Evolutionary conservation across 1,140 invertebrate species (phyloP).

Genomic region (Meloidogyne exigua): DNA sequence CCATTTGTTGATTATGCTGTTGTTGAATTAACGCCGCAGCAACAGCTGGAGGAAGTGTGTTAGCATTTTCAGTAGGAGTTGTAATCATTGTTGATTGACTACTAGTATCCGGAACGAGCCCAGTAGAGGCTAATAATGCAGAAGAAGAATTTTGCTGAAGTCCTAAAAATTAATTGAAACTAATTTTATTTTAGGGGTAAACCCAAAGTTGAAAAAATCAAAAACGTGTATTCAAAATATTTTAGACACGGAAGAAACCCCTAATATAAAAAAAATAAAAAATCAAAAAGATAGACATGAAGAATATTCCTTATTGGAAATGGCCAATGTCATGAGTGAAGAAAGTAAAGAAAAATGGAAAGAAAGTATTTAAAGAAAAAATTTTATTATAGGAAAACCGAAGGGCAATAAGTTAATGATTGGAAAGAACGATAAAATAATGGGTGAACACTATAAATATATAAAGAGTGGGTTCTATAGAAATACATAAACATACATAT

Average conservation of each 20-base stretch:
- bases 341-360: too few species aligned
- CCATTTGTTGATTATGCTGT: slow-evolving; percentile 17
- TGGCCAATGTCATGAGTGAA: not conserved
- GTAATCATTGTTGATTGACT: not conserved
- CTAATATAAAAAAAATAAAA: not conserved
- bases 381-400: not conserved
- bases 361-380: not conserved
- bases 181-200: too few species aligned
- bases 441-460: slow-evolving; percentile 1
- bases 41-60: not conserved
- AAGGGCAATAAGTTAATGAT: not conserved
- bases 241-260: too few species aligned
- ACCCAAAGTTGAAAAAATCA: too few species aligned
- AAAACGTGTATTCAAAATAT: too few species aligned
- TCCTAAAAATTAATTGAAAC: not conserved
- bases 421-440: slow-evolving; percentile 2
- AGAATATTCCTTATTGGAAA: not conserved
- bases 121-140: not conserved
- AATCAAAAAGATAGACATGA: not conserved
- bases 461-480: not conserved
- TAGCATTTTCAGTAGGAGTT: not conserved
- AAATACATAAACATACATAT: not conserved
- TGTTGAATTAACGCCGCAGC: slow-evolving; percentile 29
- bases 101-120: not conserved
- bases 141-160: not conserved